A percentile compares a stretch with the other conserved stretches of the same genome.
Conservation (phyloP, 1,140 invertebrate genomes). For the Bombus confusus region DNA sequence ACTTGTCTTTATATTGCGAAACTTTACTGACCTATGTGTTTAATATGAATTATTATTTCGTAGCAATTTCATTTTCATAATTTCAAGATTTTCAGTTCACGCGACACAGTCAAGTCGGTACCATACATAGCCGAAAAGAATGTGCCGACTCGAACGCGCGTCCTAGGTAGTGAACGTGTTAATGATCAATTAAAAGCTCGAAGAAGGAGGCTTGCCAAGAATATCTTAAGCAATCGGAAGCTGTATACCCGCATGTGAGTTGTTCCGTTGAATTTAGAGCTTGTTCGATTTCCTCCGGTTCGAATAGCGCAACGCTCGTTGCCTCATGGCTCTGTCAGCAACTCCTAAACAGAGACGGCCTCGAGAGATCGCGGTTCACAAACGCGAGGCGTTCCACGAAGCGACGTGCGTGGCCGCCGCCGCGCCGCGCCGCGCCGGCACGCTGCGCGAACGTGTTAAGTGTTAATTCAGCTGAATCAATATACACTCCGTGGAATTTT, state of each 20-base stretch:
- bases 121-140: too few species aligned
- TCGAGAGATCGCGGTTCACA: slow-evolving; percentile 19
- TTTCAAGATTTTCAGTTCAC: too few species aligned
- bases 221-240: background rate
- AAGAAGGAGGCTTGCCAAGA: background rate
- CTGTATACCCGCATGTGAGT: background rate
- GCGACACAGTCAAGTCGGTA: too few species aligned
- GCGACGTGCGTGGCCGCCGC: slow-evolving; percentile 9
- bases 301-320: background rate
- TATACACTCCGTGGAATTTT: slow-evolving; percentile 59
- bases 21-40: too few species aligned
- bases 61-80: too few species aligned
- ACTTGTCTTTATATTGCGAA: too few species aligned
- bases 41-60: too few species aligned
- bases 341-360: slow-evolving; percentile 27
- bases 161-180: too few species aligned
- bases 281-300: slow-evolving; percentile 1
- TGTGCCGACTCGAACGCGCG: too few species aligned
- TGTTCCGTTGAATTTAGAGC: slow-evolving; percentile 5
- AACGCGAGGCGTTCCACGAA: slow-evolving; percentile 25
- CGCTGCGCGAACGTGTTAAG: slow-evolving; percentile 47
- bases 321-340: slow-evolving; percentile 4
- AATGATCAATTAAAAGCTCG: too few species aligned
- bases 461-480: slow-evolving; percentile 68
- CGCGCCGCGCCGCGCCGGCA: slow-evolving; percentile 35